Percentiles rank a stretch among this genome's conserved stretches.
Evolutionary conservation across 1,140 invertebrate species (phyloP).

Genomic region (Nymphalis io): DNA sequence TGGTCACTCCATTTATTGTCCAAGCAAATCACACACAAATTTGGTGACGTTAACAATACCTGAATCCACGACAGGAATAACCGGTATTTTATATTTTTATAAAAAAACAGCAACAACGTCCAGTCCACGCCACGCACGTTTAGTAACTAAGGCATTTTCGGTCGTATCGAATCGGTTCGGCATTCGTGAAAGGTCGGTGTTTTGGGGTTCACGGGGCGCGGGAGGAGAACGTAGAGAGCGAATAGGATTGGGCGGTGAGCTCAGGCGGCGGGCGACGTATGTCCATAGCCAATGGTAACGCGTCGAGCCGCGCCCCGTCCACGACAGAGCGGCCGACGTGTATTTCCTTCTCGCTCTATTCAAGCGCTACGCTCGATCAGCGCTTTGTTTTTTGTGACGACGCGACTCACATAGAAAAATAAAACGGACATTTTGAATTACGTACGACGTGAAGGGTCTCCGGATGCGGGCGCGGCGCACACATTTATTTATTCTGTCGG

Average conservation of each 20-base stretch:
- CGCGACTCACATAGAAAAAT: slow-evolving; percentile 73
- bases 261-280: slow-evolving; percentile 75
- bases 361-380: slow-evolving; percentile 54
- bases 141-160: slow-evolving; percentile 80
- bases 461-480: slow-evolving; percentile 65
- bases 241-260: slow-evolving; percentile 57
- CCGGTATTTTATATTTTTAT: slow-evolving; percentile 45
- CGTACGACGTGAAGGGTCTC: slow-evolving; percentile 62
- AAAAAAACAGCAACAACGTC: slow-evolving; percentile 63
- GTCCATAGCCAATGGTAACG: slow-evolving; percentile 55
- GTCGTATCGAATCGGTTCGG: slow-evolving; percentile 77
- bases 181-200: slow-evolving; percentile 77
- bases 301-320: slow-evolving; percentile 76
- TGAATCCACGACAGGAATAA: slow-evolving; percentile 22
- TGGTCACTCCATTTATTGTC: slow-evolving; percentile 11
- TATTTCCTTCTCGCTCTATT: slow-evolving; percentile 55
- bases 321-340: slow-evolving; percentile 48
- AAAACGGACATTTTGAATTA: slow-evolving; percentile 79
- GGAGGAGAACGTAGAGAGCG: slow-evolving; percentile 45
- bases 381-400: slow-evolving; percentile 67
- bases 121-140: slow-evolving; percentile 60
- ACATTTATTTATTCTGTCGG: slow-evolving; percentile 72
- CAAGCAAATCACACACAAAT: slow-evolving; percentile 27
- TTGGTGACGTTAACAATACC: slow-evolving; percentile 27
- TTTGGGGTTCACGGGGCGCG: slow-evolving; percentile 63